Evolutionary conservation across 2,113 vertebrate genomes (phyloP).

Genomic region (Peromyscus polionotus): DNA sequence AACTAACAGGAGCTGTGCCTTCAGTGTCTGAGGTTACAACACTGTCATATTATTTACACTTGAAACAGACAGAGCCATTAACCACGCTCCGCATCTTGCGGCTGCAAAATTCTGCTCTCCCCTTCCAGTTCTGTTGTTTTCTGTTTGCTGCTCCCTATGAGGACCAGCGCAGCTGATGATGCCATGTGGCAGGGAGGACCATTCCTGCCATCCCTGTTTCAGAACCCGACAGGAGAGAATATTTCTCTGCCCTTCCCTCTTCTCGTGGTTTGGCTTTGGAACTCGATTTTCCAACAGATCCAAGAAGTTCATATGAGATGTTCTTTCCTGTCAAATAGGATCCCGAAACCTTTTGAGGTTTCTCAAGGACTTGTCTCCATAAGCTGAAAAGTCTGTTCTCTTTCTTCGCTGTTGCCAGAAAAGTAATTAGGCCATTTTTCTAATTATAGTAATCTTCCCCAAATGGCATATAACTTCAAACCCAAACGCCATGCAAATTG

Average conservation of each 20-base stretch:
- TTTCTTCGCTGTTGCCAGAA: slow-evolving; percentile 77
- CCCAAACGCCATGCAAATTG: slow-evolving; percentile 74
- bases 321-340: slow-evolving; percentile 81
- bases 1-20: background rate
- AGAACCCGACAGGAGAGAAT: slow-evolving; percentile 35
- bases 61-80: background rate
- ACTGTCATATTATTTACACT: background rate
- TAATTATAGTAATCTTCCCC: slow-evolving; percentile 83
- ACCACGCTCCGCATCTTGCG: background rate
- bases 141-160: background rate
- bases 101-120: background rate
- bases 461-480: slow-evolving; percentile 81
- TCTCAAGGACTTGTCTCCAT: slow-evolving; percentile 80
- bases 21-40: background rate
- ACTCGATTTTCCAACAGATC: slow-evolving; percentile 60
- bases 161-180: background rate
- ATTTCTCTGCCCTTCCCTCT: background rate
- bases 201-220: background rate
- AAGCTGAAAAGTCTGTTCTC: slow-evolving; percentile 78
- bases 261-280: slow-evolving; percentile 75
- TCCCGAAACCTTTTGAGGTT: slow-evolving; percentile 76
- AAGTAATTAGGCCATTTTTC: slow-evolving; percentile 83
- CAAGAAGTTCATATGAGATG: slow-evolving; percentile 76
- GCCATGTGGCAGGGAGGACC: background rate
- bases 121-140: background rate